Conservation (phyloP, 1,140 invertebrate species). For the Lasaia peninsularis region DNA sequence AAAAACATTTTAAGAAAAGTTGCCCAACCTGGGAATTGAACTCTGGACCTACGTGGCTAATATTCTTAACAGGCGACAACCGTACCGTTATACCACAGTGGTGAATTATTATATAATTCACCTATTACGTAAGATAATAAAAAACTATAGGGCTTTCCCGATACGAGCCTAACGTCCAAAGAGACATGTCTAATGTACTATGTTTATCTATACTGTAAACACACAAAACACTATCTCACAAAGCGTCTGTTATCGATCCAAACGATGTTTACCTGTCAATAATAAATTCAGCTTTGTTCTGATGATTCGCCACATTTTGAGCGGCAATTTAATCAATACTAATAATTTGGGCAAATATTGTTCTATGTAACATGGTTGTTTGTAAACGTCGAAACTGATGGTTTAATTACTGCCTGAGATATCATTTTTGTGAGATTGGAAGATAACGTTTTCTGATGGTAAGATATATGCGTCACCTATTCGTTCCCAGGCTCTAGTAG, state of each 20-base stretch:
- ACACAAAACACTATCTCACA: not conserved
- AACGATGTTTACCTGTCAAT: conserved; percentile 44
- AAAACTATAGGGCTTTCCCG: too few relatives aligned
- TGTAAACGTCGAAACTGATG: conserved; percentile 27
- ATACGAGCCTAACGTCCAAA: too few relatives aligned
- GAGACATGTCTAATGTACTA: too few relatives aligned
- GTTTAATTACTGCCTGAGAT: conserved; percentile 29
- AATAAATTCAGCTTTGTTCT: conserved; percentile 48
- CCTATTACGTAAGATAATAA: not conserved
- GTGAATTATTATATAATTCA: too few relatives aligned
- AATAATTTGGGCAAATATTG: conserved; percentile 55
- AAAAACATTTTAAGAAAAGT: too few relatives aligned
- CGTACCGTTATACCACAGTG: too few relatives aligned
- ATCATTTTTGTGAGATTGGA: not conserved
- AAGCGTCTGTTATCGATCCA: conserved; percentile 41
- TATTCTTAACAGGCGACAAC: too few relatives aligned
- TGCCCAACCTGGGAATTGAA: too few relatives aligned
- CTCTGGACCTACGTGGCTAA: too few relatives aligned
- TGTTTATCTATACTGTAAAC: not conserved
- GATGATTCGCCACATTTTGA: conserved; percentile 57
- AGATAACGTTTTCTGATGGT: too few relatives aligned
- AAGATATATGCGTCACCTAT: not conserved
- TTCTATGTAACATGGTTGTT: conserved; percentile 26
- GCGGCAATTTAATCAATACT: conserved; percentile 46
- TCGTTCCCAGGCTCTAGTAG: too few relatives aligned